Evolutionary conservation across 2,888 invertebrate genomes (phyloP), one percentile per base, ranked within the genome.

Genomic region (Ophion costatus): DNA sequence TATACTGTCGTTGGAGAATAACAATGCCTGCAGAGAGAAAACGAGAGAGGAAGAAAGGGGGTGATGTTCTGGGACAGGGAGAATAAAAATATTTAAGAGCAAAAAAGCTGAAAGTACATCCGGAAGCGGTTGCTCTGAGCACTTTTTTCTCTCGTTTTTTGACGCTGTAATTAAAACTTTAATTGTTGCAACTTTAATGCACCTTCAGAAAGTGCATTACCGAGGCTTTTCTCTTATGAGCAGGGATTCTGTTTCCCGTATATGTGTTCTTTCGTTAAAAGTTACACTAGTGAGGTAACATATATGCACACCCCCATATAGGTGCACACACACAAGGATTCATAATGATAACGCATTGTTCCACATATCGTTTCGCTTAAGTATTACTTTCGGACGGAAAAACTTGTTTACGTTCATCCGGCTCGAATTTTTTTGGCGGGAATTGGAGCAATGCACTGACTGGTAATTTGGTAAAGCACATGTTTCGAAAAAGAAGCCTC

Each of bases 101-200:
- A 66, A 56, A 76, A 75, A 51, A 51, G 20, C 51, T 64, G 29
- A 9, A 20, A 64, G 29, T n/a, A 63, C 63, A 20, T 38, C 45
- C 20, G 33, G 70, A 63, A 38, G 56, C 24, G 38, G 57, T 33
- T 4, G 66, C 17, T 22, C 38, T 20, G 70, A 11, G 17, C 38
- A 38, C 42, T 22, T 11, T 7, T 9, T 24, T 75, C 45, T 67
- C 59, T 82, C 29, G 64, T 29, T 61, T 76, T 80, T 61, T 45
- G 14, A 63, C 67, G 51, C 64, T 74, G 33, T 66, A 78, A 84
- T 84, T 81, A 79, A 84, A 81, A 81, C 69, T 81, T 84, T 74
- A 74, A 84, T 84, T 81, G 73, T 80, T 74, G 33, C 74, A 73
- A 78, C 64, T 78, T 78, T 78, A 83, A 83, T 83, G 57, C 63